Base-by-base conservation (phyloP, 2,113 vertebrate species). In the Melanerpes aurifrons region DNA sequence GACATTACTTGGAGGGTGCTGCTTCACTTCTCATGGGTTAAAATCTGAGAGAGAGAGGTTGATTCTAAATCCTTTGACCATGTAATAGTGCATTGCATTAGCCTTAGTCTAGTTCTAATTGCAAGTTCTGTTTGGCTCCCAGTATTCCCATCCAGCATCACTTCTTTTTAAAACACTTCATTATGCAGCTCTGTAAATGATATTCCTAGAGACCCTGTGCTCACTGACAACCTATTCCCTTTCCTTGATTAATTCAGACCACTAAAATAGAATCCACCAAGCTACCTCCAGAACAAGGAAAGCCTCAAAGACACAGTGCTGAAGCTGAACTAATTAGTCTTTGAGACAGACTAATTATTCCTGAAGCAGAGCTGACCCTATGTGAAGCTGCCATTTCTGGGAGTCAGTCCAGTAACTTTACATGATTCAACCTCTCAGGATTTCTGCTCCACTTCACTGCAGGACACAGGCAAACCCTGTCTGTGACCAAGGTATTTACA, bases 281-380 rank as follows among this genome's bases (percentile, higher is more conserved):
- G 75, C 47, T 31, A 29, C n/a, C 53, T 70, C 31, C 85, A 86
- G 68, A 73, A 26, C 79, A 80, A 75, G 61, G 72, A 73, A 56
- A 92, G 57, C 61, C 87, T 74, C 85, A 59, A 50, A 85, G 2
- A 14, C 72, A 40, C 5, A 3, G 57, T 20, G 82, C 82, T 86
- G 79, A 76, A 93, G 47, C 64, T 83, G 57, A 93, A 90, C 76
- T 93, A 93, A 94, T 90, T 83, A 86, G 79, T 48, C 90, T 87
- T 40, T 9, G 64, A 94, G 94, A 87, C 82, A 93, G 64, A 74
- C 43, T 81, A 70, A 93, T 90, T 90, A 91, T 57, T 94, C 73
- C 79, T 68, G 87, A 83, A 87, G 67, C 87, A 93, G 72, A 61
- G 66, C 64, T 80, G 75, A 56, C 75, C 64, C 85, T 75, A 4